Conservation (phyloP, 2,113 vertebrate species). For the Puffinus mauretanicus region DNA sequence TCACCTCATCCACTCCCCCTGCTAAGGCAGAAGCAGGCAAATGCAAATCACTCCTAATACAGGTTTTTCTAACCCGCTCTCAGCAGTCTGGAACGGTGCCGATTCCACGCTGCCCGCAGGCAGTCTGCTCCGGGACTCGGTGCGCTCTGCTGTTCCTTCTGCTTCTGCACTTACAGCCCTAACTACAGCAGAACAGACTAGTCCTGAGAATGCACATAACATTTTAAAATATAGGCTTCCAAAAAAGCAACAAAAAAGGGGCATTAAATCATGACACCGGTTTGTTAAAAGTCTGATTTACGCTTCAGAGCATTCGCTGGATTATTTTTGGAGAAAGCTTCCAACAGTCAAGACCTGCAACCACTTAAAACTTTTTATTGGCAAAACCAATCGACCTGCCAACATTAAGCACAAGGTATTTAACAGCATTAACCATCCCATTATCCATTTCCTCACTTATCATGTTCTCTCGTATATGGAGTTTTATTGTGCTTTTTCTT, state of each 20-base stretch:
- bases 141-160: not conserved
- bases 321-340: not conserved
- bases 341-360: not conserved
- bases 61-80: not conserved
- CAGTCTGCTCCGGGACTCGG: not conserved
- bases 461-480: not conserved
- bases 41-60: accelerated
- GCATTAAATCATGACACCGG: not conserved
- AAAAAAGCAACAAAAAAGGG: not conserved
- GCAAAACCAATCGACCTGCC: not conserved
- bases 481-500: conserved; percentile 12
- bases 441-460: not conserved
- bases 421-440: not conserved
- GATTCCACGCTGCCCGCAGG: not conserved
- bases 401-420: not conserved
- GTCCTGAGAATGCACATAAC: accelerated
- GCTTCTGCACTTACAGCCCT: not conserved
- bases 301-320: not conserved
- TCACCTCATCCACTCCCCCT: accelerated
- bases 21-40: not conserved
- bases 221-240: not conserved
- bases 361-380: not conserved
- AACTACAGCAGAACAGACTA: not conserved
- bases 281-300: not conserved
- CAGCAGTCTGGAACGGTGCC: accelerated